Conservation (phyloP, 2,113 vertebrate genomes). For the Spilogale gracilis region DNA sequence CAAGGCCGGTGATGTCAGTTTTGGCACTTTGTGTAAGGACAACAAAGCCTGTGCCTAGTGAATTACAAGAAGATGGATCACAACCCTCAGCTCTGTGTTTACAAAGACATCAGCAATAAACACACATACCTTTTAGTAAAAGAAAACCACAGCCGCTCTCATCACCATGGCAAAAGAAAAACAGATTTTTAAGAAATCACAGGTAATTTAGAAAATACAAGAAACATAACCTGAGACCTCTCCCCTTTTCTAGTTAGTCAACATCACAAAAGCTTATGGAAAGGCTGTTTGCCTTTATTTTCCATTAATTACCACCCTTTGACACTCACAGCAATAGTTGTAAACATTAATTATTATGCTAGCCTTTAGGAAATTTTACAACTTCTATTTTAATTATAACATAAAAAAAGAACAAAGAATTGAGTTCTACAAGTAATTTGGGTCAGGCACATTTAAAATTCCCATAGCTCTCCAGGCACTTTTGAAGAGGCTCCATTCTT, state of each 20-base stretch:
- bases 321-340: background rate
- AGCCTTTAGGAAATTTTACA: background rate
- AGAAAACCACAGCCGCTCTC: constrained; percentile 34
- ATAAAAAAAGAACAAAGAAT: background rate
- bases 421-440: background rate
- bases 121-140: background rate
- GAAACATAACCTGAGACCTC: background rate
- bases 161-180: background rate
- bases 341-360: background rate
- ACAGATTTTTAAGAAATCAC: background rate
- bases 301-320: background rate
- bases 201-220: constrained; percentile 3
- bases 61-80: constrained; percentile 1
- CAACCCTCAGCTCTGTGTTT: constrained; percentile 22
- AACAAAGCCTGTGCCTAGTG: background rate
- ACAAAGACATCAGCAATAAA: constrained; percentile 36
- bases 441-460: background rate
- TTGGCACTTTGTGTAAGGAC: background rate
- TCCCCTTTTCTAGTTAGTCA: background rate
- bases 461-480: background rate
- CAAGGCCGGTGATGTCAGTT: constrained; percentile 41
- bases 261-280: background rate
- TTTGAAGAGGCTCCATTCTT: background rate
- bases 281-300: background rate
- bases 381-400: background rate